Base-by-base conservation (phyloP, 2,113 vertebrate species). In the Psephotus haematonotus region DNA sequence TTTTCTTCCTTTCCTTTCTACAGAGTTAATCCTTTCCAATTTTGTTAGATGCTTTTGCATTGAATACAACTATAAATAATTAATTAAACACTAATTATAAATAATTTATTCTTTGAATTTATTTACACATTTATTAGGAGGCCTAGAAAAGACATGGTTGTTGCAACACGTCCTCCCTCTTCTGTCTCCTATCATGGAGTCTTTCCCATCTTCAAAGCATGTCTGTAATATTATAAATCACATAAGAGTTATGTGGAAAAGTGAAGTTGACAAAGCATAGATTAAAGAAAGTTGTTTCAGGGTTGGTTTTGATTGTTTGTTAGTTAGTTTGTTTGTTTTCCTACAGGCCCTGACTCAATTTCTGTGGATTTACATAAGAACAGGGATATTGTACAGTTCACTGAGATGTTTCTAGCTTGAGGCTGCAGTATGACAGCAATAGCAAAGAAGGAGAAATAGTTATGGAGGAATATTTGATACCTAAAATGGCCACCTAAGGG, bases 181-280 rank as follows among this genome's bases (percentile, higher is more conserved):
- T 68, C 43, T 1, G 0, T 31, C 15, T 84, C 6, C 46, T 68
- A 0, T 14, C 10, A 2, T 3, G 11, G 25, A 75, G 31, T 9
- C 77, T 8, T 69, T 83, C 25, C 35, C 29, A 68, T 13, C 28
- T 72, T 65, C 68, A 84, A 49, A 88, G 2, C 1, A 6, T 9
- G 15, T 23, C 22, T 88, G 16, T 20, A 74, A 43, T 8, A 14
- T 6, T 19, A n/a, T 5, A 90, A 69, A 65, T 25, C 72, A 62
- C 6, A 12, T 27, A 33, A 28, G 3, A 17, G 6, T 37, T 52
- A 31, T 6, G 4, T 70, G 29, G 35, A 29, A 39, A 12, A 11
- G 9, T 10, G 10, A 86, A 57, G 8, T 0, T 35, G 44, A 47
- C 33, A 68, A 86, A 83, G 7, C 35, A 59, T 6, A 78, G 19